A percentile compares a stretch with the other conserved stretches of the same genome.
Evolutionary conservation across 2,113 vertebrate genomes (phyloP).

Genomic region (Otocyon megalotis): DNA sequence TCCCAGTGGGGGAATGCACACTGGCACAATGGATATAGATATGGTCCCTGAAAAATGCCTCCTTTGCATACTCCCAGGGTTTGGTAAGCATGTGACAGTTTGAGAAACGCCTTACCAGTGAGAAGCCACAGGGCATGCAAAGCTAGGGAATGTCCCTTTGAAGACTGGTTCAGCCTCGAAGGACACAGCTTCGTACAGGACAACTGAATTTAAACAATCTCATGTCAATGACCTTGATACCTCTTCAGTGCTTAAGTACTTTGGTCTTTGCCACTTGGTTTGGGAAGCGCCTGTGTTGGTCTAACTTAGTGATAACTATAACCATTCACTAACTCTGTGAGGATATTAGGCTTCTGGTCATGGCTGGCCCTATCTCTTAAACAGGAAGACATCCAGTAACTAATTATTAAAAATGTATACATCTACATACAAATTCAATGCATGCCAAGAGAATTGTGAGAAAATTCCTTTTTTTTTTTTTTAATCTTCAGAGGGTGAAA

Average conservation of each 20-base stretch:
- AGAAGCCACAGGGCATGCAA: neutral
- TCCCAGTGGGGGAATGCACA: neutral
- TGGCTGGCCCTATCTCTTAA: neutral
- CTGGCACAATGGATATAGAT: neutral
- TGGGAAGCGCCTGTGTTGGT: neutral
- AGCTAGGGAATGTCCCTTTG: neutral
- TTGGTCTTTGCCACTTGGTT: neutral
- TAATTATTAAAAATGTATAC: neutral
- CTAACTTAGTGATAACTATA: neutral
- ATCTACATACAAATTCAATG: neutral
- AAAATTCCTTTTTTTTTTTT: slow-evolving; percentile 16
- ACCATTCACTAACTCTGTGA: neutral
- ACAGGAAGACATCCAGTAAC: neutral
- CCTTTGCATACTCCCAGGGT: neutral
- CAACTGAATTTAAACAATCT: neutral
- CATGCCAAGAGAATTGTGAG: neutral
- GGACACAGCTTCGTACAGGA: neutral
- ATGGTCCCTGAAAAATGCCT: neutral
- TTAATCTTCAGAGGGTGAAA: neutral
- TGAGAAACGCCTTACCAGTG: neutral
- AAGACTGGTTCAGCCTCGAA: neutral
- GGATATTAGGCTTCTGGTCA: neutral
- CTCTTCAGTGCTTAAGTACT: neutral
- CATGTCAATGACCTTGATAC: neutral
- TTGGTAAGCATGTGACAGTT: neutral